These are phyloP conservation scores for Grallaria varia DNA, from an alignment of 2,113 vertebrate species.

Conservation along the genomic window DNA sequence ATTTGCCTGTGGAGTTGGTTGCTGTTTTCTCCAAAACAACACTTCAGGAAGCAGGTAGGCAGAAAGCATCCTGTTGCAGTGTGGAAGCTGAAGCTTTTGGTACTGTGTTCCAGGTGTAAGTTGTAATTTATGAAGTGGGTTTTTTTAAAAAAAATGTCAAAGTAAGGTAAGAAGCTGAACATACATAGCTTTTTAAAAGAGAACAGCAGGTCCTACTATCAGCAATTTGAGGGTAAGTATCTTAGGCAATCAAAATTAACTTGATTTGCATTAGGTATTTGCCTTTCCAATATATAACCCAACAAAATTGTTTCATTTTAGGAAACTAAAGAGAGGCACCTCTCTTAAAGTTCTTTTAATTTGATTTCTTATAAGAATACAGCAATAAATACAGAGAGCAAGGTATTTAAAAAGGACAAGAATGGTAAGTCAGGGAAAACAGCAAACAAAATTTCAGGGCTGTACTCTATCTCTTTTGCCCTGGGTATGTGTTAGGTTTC, in stretches of 20 bases:
- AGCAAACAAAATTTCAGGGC: background rate
- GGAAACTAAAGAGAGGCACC: background rate
- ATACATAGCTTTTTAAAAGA: background rate
- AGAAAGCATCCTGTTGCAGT: background rate
- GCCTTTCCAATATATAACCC: background rate
- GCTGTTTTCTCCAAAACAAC: background rate
- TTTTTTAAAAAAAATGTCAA: background rate
- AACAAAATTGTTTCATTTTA: background rate
- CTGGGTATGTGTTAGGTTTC: background rate
- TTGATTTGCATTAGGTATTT: background rate
- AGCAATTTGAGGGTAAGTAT: background rate
- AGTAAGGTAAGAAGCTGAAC: background rate
- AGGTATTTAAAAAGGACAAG: background rate
- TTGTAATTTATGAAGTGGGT: background rate
- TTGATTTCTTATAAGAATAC: background rate
- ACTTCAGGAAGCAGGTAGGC: background rate
- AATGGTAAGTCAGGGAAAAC: background rate
- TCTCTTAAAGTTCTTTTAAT: background rate
- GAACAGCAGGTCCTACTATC: background rate
- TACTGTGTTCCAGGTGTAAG: fast-evolving
- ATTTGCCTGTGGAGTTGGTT: background rate
- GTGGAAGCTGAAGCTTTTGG: background rate
- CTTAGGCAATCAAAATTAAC: background rate
- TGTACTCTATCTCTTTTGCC: background rate
- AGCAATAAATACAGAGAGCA: background rate